A percentile compares a stretch with the other conserved stretches of the same genome.
These are phyloP conservation scores for Amblyopsis rosae DNA, from an alignment of 2,113 vertebrate species.

Conservation along the genomic window DNA sequence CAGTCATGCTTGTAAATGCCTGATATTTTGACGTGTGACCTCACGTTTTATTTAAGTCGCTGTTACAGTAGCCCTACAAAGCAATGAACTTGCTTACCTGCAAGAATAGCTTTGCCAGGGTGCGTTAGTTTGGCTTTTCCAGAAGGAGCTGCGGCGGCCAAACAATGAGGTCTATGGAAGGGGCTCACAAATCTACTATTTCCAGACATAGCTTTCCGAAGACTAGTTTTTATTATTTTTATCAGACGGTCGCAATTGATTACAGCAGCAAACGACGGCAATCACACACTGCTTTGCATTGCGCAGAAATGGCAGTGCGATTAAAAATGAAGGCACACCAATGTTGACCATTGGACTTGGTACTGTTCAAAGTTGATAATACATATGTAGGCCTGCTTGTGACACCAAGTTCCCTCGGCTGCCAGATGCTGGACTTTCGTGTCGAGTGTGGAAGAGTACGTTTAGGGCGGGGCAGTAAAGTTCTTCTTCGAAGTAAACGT, in stretches of 20 bases:
- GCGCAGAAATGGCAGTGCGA: conserved; percentile 15
- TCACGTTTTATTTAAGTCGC: too few relatives aligned
- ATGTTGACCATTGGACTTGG: conserved; percentile 46
- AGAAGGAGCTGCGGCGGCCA: conserved; percentile 79
- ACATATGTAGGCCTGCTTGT: conserved; percentile 24
- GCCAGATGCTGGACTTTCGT: conserved; percentile 26
- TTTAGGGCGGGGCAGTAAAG: conserved; percentile 48
- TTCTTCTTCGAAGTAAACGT: too few relatives aligned
- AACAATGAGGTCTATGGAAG: conserved; percentile 62
- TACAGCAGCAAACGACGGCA: background rate
- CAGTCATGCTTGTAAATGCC: too few relatives aligned
- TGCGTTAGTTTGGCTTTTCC: conserved; percentile 82
- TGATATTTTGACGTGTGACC: too few relatives aligned
- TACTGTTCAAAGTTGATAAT: conserved; percentile 7
- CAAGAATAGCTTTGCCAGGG: conserved; percentile 86
- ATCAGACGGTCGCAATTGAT: background rate
- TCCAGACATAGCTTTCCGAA: conserved; percentile 57
- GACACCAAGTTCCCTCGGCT: conserved; percentile 44
- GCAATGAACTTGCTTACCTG: conserved; percentile 71
- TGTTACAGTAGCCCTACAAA: too few relatives aligned
- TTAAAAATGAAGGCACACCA: background rate
- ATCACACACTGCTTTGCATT: conserved; percentile 13
- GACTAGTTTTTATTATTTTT: conserved; percentile 18
- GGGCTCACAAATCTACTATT: conserved; percentile 53
- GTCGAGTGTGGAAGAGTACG: conserved; percentile 22